phyloP scores from a whole-genome alignment of 2,797 vertebrate genomes.

The Limosa lapponica region DNA sequence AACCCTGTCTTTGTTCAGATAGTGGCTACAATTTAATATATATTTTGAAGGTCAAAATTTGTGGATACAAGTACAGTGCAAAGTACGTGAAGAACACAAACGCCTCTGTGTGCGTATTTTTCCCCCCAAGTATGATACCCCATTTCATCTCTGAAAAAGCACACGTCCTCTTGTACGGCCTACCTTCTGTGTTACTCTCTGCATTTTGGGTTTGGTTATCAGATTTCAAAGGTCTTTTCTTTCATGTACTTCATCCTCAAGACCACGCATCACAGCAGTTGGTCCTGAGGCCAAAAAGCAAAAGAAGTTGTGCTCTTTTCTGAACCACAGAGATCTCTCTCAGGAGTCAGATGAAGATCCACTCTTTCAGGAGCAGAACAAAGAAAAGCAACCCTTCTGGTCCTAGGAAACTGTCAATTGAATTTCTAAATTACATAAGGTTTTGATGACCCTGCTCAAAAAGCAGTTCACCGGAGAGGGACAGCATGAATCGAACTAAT shows the following conservation, averaged over 20 bases:
- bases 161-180: background rate
- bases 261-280: background rate
- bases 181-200: background rate
- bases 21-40: background rate
- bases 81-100: background rate
- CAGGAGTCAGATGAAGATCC: background rate
- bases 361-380: slow-evolving; percentile 10
- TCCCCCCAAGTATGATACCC: fast-evolving
- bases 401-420: background rate
- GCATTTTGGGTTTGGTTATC: background rate
- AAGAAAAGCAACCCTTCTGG: background rate
- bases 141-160: background rate
- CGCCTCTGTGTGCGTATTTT: fast-evolving
- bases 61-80: background rate
- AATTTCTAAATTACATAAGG: background rate
- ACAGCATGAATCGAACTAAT: background rate
- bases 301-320: background rate
- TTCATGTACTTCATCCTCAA: background rate
- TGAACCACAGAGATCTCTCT: background rate
- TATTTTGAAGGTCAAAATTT: background rate
- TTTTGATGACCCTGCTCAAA: background rate
- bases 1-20: background rate
- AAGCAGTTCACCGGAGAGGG: background rate
- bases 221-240: slow-evolving; percentile 16
- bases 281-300: slow-evolving; percentile 21